Evolutionary conservation across 2,113 vertebrate species (phyloP).

Genomic region (Kobus ellipsiprymnus): DNA sequence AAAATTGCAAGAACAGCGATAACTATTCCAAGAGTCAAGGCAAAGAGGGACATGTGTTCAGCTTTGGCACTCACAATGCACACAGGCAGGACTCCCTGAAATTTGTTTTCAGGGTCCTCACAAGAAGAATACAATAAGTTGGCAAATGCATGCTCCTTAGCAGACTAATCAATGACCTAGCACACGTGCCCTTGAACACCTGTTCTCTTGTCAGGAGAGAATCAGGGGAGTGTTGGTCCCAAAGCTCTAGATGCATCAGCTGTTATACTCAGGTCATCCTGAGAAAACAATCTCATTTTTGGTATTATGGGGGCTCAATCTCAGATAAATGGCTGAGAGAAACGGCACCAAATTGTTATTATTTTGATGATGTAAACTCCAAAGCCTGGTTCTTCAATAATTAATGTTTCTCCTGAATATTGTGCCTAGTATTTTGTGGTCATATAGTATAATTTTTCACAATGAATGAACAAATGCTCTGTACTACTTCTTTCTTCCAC

Average conservation of each 20-base stretch:
- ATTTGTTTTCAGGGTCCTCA: background rate
- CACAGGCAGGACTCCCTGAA: background rate
- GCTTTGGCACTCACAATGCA: background rate
- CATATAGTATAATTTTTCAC: background rate
- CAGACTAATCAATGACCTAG: background rate
- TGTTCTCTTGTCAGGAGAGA: background rate
- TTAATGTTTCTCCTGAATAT: background rate
- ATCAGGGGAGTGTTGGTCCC: background rate
- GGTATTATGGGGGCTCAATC: background rate
- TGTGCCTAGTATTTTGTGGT: background rate
- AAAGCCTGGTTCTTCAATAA: background rate
- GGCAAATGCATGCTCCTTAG: background rate
- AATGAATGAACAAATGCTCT: background rate
- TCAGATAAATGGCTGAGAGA: background rate
- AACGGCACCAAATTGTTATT: background rate
- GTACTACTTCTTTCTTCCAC: background rate
- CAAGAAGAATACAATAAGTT: background rate
- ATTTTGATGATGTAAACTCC: background rate
- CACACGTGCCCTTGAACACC: background rate
- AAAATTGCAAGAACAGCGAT: background rate
- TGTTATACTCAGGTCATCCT: background rate
- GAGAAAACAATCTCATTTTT: background rate
- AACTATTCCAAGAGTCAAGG: background rate
- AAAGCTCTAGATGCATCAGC: background rate
- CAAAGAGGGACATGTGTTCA: background rate